Conservation (phyloP, 2,888 invertebrate genomes). For the Pheosia tremula region DNA sequence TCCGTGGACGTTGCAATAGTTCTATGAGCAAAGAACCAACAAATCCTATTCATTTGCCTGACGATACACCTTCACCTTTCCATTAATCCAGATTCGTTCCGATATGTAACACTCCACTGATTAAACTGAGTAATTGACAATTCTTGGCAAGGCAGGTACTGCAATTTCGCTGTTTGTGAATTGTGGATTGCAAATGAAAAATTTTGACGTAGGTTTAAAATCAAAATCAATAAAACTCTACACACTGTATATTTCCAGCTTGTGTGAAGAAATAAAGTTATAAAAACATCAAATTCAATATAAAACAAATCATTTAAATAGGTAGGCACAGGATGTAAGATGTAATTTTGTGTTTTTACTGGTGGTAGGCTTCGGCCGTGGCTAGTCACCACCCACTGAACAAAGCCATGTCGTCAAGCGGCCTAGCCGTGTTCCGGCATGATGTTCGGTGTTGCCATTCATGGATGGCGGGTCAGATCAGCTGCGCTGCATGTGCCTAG, state of each 20-base stretch:
- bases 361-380: too few relatives aligned
- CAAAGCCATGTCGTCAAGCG: too few relatives aligned
- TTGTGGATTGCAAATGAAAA: background rate
- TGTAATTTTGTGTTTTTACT: too few relatives aligned
- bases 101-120: slow-evolving; percentile 6
- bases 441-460: too few relatives aligned
- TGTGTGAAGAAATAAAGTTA: too few relatives aligned
- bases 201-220: background rate
- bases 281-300: too few relatives aligned
- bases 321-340: too few relatives aligned
- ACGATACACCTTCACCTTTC: slow-evolving; percentile 22
- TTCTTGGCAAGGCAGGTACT: background rate
- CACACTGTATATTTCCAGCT: background rate
- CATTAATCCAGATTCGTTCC: slow-evolving; percentile 11
- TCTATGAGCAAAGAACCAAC: slow-evolving; percentile 36
- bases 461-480: too few relatives aligned
- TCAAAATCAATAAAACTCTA: background rate
- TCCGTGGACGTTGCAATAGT: slow-evolving; percentile 56
- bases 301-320: too few relatives aligned
- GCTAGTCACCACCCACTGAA: too few relatives aligned
- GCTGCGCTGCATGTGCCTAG: too few relatives aligned
- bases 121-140: slow-evolving; percentile 7
- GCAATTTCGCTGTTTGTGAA: background rate
- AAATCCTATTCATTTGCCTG: slow-evolving; percentile 34
- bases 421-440: too few relatives aligned